Conservation (phyloP, 2,113 vertebrate genomes). For the Ptilonorhynchus violaceus region DNA sequence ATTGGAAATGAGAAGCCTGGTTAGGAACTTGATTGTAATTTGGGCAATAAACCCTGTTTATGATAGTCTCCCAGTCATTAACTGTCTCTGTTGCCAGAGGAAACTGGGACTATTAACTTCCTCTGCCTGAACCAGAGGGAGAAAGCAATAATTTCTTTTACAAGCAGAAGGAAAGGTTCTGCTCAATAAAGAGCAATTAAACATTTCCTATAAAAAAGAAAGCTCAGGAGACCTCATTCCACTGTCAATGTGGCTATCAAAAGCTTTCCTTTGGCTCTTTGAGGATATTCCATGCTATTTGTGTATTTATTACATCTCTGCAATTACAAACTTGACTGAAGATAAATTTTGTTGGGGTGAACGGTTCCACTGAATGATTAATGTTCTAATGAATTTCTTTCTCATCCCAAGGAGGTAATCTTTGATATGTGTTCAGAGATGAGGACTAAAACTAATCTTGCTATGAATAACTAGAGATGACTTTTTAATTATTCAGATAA, state of each 20-base stretch:
- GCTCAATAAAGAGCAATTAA: slow-evolving; percentile 76
- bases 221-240: slow-evolving; percentile 14
- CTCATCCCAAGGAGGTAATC: not conserved
- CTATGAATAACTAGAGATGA: not conserved
- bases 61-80: slow-evolving; percentile 55
- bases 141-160: slow-evolving; percentile 64
- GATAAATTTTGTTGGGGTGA: not conserved
- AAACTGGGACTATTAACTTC: slow-evolving; percentile 69
- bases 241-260: not conserved
- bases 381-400: not conserved
- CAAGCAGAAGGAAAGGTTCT: slow-evolving; percentile 74
- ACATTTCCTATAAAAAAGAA: slow-evolving; percentile 62
- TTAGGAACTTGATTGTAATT: slow-evolving; percentile 64
- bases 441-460: not conserved
- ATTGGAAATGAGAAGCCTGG: slow-evolving; percentile 8
- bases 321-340: not conserved
- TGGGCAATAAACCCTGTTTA: slow-evolving; percentile 68
- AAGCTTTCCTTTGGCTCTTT: not conserved
- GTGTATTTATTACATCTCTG: not conserved
- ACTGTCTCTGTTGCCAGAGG: slow-evolving; percentile 47
- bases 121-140: slow-evolving; percentile 44
- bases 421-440: not conserved
- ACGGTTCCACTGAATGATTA: not conserved
- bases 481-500: not conserved
- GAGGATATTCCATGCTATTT: not conserved